phyloP scores from a whole-genome alignment of 2,113 vertebrate species.

The Psettodes erumei region DNA sequence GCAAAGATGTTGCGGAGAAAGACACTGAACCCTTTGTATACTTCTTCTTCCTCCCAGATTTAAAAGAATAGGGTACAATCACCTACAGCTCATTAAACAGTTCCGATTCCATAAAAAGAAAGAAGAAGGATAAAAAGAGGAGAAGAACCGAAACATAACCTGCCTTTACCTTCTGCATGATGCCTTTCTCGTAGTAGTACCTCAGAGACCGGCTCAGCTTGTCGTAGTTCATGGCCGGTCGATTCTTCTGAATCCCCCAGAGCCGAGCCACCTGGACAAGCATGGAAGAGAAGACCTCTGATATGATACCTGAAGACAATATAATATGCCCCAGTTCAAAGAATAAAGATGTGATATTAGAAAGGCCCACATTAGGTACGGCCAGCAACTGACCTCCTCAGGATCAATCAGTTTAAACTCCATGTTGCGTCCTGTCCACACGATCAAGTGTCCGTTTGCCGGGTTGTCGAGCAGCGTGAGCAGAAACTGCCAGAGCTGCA shows the following conservation, averaged over 20 bases:
- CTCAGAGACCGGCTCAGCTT: slow-evolving; percentile 95
- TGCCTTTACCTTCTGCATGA: slow-evolving; percentile 95
- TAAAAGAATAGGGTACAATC: too few relatives aligned
- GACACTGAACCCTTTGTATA: too few relatives aligned
- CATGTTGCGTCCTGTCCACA: slow-evolving; percentile 96
- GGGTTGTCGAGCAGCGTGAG: slow-evolving; percentile 94
- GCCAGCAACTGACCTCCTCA: slow-evolving; percentile 86
- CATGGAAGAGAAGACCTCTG: not conserved
- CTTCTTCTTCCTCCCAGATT: too few relatives aligned
- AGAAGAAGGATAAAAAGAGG: too few relatives aligned
- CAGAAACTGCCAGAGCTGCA: slow-evolving; percentile 97
- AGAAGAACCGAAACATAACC: not conserved
- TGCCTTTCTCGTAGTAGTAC: slow-evolving; percentile 97
- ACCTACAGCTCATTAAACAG: too few relatives aligned
- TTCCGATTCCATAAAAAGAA: too few relatives aligned
- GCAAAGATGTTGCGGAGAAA: too few relatives aligned
- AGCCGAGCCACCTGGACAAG: slow-evolving; percentile 89
- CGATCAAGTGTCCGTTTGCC: slow-evolving; percentile 91
- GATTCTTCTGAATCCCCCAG: slow-evolving; percentile 96
- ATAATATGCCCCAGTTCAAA: too few relatives aligned
- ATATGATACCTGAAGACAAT: too few relatives aligned
- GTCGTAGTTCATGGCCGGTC: slow-evolving; percentile 97
- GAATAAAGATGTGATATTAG: not conserved
- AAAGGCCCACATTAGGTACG: not conserved
- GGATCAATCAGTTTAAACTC: slow-evolving; percentile 96